A percentile compares a stretch with the other conserved stretches of the same genome.
Evolutionary conservation across 2,797 vertebrate species (phyloP).

Genomic region (Melopsittacus undulatus): DNA sequence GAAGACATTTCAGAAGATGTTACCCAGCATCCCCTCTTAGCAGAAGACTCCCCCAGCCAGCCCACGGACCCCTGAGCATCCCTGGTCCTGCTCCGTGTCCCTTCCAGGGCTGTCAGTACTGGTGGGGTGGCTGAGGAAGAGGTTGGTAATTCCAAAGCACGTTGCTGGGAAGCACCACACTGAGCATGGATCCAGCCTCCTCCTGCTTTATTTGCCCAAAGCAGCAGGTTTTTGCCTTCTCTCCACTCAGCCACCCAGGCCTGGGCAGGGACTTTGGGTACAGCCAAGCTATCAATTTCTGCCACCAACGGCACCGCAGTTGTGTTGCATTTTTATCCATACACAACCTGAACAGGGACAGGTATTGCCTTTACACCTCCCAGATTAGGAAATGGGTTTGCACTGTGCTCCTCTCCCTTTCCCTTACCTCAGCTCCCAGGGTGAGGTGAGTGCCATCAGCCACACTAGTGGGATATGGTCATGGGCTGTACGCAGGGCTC

Average conservation of each 20-base stretch:
- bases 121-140: fast-evolving
- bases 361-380: background rate
- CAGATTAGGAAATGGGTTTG: background rate
- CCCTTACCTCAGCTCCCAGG: background rate
- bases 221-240: background rate
- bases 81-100: background rate
- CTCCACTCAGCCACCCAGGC: background rate
- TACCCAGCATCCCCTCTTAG: background rate
- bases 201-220: background rate
- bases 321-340: background rate
- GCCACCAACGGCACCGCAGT: background rate
- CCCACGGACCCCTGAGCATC: fast-evolving
- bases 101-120: fast-evolving
- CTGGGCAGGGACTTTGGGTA: background rate
- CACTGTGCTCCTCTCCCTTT: background rate
- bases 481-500: background rate
- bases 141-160: background rate
- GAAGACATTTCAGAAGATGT: background rate
- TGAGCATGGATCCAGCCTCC: background rate
- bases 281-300: background rate
- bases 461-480: background rate
- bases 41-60: background rate
- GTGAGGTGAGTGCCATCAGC: background rate
- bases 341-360: fast-evolving
- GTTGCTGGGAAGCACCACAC: fast-evolving